A percentile compares a stretch with the other conserved stretches of the same genome.
These are phyloP conservation scores for Pseudorhiza aurosa DNA, from an alignment of 30 jellyfish, hydroid and myxozoan species.

Conservation along the genomic window DNA sequence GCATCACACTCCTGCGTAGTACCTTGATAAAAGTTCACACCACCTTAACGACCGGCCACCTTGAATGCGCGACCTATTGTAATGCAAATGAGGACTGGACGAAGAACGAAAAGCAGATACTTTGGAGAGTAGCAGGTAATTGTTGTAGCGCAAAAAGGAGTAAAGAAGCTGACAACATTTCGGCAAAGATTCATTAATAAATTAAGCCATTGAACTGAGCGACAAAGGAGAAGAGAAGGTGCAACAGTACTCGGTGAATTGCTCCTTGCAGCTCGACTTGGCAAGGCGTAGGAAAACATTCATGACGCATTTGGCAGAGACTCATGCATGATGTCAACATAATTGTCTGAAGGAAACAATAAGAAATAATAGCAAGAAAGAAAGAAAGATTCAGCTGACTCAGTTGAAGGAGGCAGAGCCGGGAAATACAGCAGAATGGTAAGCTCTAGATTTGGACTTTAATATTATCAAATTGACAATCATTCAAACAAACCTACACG, in stretches of 20 bases:
- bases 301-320: background rate
- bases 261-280: no score
- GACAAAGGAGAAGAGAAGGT: background rate
- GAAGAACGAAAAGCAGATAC: background rate
- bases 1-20: background rate
- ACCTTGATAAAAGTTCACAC: background rate
- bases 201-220: no score
- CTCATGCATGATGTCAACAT: background rate
- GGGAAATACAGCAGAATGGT: no score
- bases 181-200: no score
- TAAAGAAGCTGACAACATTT: no score
- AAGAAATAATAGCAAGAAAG: background rate
- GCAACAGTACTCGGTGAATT: background rate
- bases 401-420: no score
- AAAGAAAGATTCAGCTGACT: no score
- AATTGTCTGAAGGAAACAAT: background rate
- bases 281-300: background rate
- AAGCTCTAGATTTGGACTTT: no score
- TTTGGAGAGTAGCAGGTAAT: background rate
- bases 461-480: no score
- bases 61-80: background rate
- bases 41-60: conserved; percentile 23
- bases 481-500: no score
- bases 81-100: conserved; percentile 3
- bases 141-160: background rate